Evolutionary conservation across 2,113 vertebrate species (phyloP).

Genomic region (Sphaerodactylus townsendi): DNA sequence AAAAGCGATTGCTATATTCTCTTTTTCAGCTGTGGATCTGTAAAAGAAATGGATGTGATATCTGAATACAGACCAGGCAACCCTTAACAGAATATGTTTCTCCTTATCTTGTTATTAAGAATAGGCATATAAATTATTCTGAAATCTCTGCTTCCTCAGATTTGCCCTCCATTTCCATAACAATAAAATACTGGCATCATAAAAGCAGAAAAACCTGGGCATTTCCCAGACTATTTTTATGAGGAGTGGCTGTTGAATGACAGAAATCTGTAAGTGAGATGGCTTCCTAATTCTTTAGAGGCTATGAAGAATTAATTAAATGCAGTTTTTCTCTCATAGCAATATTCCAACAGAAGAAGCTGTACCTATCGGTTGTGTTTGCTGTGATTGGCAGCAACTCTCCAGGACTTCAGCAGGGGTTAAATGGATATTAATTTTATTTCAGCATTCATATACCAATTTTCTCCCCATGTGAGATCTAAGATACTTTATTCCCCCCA

Average conservation of each 20-base stretch:
- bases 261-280: neutral
- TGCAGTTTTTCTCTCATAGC: neutral
- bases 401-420: neutral
- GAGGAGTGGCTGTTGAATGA: neutral
- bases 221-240: neutral
- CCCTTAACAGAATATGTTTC: neutral
- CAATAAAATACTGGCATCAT: neutral
- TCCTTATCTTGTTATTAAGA: neutral
- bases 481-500: too few relatives aligned
- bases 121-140: neutral
- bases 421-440: too few relatives aligned
- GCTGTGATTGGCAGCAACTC: neutral
- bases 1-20: neutral
- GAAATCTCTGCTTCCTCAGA: neutral
- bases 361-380: neutral
- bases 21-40: neutral
- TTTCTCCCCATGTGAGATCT: too few relatives aligned
- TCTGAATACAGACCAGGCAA: neutral
- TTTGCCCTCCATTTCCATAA: neutral
- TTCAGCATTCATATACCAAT: too few relatives aligned
- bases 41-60: neutral
- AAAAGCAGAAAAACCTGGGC: neutral
- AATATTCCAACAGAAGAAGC: neutral
- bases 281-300: neutral
- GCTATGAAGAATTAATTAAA: neutral